Percentiles rank a stretch among this genome's conserved stretches.
These are phyloP conservation scores for Toxotes lorentzi DNA, from an alignment of 2,797 vertebrate species.

Conservation along the genomic window DNA sequence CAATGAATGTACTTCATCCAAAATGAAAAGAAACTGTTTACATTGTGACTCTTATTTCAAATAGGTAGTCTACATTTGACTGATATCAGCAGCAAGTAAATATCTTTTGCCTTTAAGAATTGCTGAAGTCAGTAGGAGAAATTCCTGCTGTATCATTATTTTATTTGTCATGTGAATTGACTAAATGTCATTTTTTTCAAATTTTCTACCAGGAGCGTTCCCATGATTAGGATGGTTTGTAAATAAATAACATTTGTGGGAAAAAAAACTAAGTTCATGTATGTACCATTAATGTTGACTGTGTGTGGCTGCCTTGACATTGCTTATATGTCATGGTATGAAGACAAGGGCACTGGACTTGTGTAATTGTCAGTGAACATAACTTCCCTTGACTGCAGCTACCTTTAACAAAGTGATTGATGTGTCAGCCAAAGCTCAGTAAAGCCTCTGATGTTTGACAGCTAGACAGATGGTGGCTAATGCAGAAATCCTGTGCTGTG, in stretches of 20 bases:
- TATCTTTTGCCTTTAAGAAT: neutral
- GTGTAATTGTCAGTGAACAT: too few species aligned
- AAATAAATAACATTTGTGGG: neutral
- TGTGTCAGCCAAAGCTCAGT: neutral
- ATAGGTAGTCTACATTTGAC: neutral
- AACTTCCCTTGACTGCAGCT: neutral
- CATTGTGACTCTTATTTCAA: neutral
- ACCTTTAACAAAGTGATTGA: neutral
- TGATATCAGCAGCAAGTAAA: neutral
- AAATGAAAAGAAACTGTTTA: neutral
- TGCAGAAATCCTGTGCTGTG: neutral
- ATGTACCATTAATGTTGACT: neutral
- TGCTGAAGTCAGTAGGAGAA: too few species aligned
- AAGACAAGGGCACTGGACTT: neutral
- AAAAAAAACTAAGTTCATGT: too few species aligned
- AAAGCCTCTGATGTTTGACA: constrained; percentile 18
- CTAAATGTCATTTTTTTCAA: too few species aligned
- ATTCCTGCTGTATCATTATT: neutral
- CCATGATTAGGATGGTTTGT: neutral
- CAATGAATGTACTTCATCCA: too few species aligned
- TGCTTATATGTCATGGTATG: neutral
- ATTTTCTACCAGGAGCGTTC: too few species aligned
- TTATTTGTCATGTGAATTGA: neutral
- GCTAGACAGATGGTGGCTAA: neutral
- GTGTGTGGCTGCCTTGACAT: too few species aligned